Conservation (phyloP, 2,797 vertebrate species). For the Xiphophorus birchmanni region DNA sequence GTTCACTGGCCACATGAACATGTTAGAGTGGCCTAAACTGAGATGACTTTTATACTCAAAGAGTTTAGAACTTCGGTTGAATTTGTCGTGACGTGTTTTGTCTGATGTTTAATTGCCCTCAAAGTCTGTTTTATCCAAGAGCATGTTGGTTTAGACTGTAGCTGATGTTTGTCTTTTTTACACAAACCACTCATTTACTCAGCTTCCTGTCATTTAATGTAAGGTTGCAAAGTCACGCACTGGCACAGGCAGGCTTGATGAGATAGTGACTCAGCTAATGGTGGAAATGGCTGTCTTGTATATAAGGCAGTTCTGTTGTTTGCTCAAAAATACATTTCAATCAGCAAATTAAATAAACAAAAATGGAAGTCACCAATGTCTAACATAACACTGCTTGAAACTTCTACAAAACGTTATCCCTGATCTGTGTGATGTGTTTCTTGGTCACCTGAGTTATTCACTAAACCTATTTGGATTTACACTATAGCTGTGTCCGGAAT, state of each 20-base stretch:
- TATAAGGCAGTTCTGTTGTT: background rate
- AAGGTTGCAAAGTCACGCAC: constrained; percentile 6
- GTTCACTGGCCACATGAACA: too few relatives aligned
- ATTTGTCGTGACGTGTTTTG: background rate
- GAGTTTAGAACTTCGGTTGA: background rate
- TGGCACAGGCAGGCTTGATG: background rate
- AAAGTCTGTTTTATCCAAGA: constrained; percentile 4
- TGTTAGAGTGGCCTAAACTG: background rate
- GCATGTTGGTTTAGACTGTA: background rate
- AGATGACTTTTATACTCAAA: background rate
- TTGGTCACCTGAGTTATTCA: background rate
- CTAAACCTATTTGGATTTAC: background rate
- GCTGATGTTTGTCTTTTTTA: constrained; percentile 2
- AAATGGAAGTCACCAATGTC: background rate
- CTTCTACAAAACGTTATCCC: background rate
- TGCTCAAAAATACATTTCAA: background rate
- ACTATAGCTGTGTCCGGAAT: background rate
- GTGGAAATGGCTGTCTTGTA: background rate
- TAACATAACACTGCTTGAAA: background rate
- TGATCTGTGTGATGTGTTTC: background rate
- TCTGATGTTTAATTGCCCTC: background rate
- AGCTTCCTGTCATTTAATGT: background rate
- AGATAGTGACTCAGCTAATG: background rate
- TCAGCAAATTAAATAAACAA: background rate
- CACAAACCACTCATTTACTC: constrained; percentile 6